A percentile compares a stretch with the other conserved stretches of the same genome.
These are phyloP conservation scores for Chalcosyrphus nemorum DNA, from an alignment of 2,888 invertebrate genomes.

Conservation along the genomic window DNA sequence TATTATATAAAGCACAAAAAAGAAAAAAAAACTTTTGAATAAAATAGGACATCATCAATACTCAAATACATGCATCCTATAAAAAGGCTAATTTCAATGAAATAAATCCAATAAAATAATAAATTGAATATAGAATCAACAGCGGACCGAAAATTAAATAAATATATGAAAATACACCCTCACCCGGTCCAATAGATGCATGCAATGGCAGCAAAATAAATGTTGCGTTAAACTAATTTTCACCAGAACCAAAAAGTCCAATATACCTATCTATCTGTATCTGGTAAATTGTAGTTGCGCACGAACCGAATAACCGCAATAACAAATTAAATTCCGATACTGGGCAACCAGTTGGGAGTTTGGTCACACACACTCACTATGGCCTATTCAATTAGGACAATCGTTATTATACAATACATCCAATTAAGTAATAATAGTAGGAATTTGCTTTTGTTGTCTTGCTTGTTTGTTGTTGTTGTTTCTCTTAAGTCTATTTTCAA, in stretches of 20 bases:
- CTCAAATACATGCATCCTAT: neutral
- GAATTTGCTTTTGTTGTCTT: neutral
- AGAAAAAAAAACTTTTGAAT: neutral
- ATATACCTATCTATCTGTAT: slow-evolving; percentile 6
- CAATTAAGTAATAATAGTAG: slow-evolving; percentile 63
- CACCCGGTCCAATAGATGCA: no score
- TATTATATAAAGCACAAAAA: no score
- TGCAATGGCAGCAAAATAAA: slow-evolving; percentile 11
- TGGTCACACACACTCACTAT: slow-evolving; percentile 15
- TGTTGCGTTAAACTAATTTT: slow-evolving; percentile 38
- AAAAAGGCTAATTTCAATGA: slow-evolving; percentile 18
- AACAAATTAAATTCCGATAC: slow-evolving; percentile 68
- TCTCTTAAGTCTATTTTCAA: slow-evolving; percentile 2
- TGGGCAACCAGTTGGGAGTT: slow-evolving; percentile 24
- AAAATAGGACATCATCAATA: neutral
- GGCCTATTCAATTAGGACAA: slow-evolving; percentile 45
- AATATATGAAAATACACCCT: neutral
- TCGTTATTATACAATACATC: slow-evolving; percentile 50
- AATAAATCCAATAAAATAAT: slow-evolving; percentile 33
- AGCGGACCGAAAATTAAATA: slow-evolving; percentile 23
- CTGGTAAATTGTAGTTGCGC: slow-evolving; percentile 15
- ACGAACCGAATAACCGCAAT: slow-evolving; percentile 54
- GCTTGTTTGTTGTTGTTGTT: no score
- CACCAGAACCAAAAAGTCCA: neutral
- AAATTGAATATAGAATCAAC: slow-evolving; percentile 38